Conservation (phyloP, 2,797 vertebrate species). For the Mycteria americana region DNA sequence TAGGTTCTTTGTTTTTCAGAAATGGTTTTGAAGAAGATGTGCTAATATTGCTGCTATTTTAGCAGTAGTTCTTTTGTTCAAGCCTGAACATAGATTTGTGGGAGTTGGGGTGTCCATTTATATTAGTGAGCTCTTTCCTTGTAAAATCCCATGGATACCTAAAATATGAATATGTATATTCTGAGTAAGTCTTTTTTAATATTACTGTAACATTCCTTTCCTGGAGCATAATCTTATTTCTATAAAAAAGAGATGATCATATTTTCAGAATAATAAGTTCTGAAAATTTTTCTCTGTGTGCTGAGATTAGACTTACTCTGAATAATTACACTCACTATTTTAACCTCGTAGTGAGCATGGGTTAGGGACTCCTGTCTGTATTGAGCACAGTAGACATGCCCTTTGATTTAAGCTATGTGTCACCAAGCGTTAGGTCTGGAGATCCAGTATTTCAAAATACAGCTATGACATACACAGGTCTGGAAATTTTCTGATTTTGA, state of each 20-base stretch:
- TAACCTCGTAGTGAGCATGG: neutral
- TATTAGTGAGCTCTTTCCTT: neutral
- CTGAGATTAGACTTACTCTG: neutral
- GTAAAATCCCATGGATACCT: neutral
- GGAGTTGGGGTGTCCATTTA: neutral
- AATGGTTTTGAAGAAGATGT: slow-evolving; percentile 9
- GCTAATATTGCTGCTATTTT: slow-evolving; percentile 17
- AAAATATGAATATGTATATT: neutral
- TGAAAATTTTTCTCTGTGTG: neutral
- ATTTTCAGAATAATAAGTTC: neutral
- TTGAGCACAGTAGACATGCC: neutral
- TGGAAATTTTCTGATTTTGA: neutral
- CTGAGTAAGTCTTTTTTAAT: neutral
- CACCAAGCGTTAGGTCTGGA: neutral
- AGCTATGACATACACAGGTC: neutral
- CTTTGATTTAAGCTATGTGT: neutral
- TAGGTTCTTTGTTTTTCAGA: slow-evolving; percentile 49
- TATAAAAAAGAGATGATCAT: neutral
- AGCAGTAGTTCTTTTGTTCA: slow-evolving; percentile 9
- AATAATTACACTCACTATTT: neutral
- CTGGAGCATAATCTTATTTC: neutral
- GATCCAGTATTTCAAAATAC: neutral
- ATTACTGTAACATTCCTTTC: neutral
- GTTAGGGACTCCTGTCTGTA: neutral
- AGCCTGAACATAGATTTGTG: neutral